Evolutionary conservation across 1,140 invertebrate species (phyloP).

Genomic region (Vanessa tameamea): DNA sequence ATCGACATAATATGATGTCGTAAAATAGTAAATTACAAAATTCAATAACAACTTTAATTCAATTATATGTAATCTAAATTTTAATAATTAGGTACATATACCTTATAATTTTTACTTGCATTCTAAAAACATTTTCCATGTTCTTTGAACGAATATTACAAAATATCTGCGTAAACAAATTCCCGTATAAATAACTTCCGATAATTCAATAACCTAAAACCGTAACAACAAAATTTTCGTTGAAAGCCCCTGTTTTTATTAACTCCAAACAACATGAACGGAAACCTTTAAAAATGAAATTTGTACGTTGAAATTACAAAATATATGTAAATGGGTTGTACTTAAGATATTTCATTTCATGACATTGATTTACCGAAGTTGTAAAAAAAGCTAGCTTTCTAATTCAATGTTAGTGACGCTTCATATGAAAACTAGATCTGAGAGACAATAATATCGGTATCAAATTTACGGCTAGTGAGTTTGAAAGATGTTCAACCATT

Average conservation of each 20-base stretch:
- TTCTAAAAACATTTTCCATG: no score
- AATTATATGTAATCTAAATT: no score
- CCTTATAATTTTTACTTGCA: no score
- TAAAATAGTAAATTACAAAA: no score
- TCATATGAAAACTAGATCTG: neutral
- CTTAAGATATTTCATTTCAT: no score
- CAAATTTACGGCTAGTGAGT: slow-evolving; percentile 8
- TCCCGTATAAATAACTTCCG: neutral
- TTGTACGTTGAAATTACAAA: neutral
- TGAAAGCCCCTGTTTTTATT: neutral
- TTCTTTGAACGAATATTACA: neutral
- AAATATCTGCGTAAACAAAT: slow-evolving; percentile 7
- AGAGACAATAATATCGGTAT: neutral
- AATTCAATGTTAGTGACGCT: neutral
- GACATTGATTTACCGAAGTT: no score
- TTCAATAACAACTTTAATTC: no score
- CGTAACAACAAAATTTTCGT: slow-evolving; percentile 13
- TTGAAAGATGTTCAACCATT: slow-evolving; percentile 7
- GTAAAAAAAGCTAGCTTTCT: no score
- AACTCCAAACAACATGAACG: neutral
- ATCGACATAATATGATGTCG: no score
- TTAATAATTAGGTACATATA: no score
- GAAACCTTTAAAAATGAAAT: neutral
- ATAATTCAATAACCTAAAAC: slow-evolving; percentile 12
- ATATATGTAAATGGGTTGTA: no score